A percentile compares a stretch with the other conserved stretches of the same genome.
Conservation (phyloP, 2,888 invertebrate genomes). For the Meandrusa payeni region DNA sequence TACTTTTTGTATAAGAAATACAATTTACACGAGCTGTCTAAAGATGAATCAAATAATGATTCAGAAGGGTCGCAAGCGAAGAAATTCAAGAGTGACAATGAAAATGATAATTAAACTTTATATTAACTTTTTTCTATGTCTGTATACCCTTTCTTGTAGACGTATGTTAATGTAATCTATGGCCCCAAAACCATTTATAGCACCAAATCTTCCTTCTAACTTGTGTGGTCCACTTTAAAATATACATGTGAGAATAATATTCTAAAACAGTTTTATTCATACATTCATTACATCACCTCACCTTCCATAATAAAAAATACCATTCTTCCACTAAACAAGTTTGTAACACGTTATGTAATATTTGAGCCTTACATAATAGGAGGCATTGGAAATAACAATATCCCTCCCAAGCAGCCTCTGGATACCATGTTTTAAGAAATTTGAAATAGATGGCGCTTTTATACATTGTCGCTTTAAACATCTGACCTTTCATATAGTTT, state of each 20-base stretch:
- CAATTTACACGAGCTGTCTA: constrained; percentile 86
- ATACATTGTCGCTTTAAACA: no score
- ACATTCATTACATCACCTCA: constrained; percentile 1
- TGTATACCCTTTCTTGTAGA: constrained; percentile 40
- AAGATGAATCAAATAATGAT: constrained; percentile 61
- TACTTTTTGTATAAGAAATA: constrained; percentile 91
- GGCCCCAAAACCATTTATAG: constrained; percentile 64
- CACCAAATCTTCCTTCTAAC: constrained; percentile 52
- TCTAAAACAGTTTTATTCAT: constrained; percentile 12
- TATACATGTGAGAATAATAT: constrained; percentile 27
- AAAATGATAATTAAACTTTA: constrained; percentile 44
- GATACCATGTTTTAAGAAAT: neutral
- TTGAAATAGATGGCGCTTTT: constrained; percentile 12
- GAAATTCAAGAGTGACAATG: constrained; percentile 61
- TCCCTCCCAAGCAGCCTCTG: constrained; percentile 3
- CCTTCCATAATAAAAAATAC: no score
- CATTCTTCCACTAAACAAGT: neutral
- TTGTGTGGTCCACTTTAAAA: constrained; percentile 29
- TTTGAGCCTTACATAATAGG: constrained; percentile 10
- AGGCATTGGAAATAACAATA: constrained; percentile 19
- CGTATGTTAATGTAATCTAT: constrained; percentile 56
- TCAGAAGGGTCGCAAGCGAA: constrained; percentile 64
- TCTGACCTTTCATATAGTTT: no score
- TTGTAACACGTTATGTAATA: constrained; percentile 7
- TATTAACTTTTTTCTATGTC: constrained; percentile 36